Evolutionary conservation across 1,140 invertebrate species (phyloP).

Genomic region (Idris sp.): DNA sequence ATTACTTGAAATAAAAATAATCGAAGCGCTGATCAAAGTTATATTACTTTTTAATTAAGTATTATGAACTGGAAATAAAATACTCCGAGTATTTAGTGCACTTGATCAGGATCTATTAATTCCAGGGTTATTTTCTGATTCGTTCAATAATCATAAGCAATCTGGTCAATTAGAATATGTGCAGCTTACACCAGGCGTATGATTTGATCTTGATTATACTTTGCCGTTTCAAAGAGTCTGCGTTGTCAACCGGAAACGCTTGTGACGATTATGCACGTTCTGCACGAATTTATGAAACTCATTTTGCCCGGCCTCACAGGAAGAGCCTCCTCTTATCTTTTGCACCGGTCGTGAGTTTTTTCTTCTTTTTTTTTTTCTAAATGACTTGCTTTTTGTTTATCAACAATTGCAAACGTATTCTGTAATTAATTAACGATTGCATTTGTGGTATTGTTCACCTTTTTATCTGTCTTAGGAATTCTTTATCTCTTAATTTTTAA

Average conservation of each 20-base stretch:
- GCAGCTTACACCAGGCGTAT: slow-evolving; percentile 20
- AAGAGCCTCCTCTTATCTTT: slow-evolving; percentile 49
- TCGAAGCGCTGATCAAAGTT: too few species aligned
- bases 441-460: too few species aligned
- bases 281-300: slow-evolving; percentile 43
- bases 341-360: slow-evolving; percentile 5
- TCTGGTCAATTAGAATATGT: slow-evolving; percentile 46
- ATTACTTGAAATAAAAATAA: too few species aligned
- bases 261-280: slow-evolving; percentile 49
- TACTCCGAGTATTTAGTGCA: too few species aligned
- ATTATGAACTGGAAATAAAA: too few species aligned
- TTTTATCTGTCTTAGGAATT: too few species aligned
- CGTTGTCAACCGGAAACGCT: slow-evolving; percentile 46
- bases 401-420: too few species aligned
- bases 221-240: slow-evolving; percentile 15
- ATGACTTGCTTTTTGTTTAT: slow-evolving; percentile 4
- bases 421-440: too few species aligned
- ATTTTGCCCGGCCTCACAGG: slow-evolving; percentile 54
- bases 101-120: too few species aligned
- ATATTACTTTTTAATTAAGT: too few species aligned
- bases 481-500: too few species aligned
- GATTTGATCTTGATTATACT: slow-evolving; percentile 57
- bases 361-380: too few species aligned
- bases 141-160: slow-evolving; percentile 29
- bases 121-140: slow-evolving; percentile 9